Evolutionary conservation across 2,888 invertebrate genomes (phyloP), one percentile per base, ranked within the genome.

Genomic region (Ecliptopera silaceata): DNA sequence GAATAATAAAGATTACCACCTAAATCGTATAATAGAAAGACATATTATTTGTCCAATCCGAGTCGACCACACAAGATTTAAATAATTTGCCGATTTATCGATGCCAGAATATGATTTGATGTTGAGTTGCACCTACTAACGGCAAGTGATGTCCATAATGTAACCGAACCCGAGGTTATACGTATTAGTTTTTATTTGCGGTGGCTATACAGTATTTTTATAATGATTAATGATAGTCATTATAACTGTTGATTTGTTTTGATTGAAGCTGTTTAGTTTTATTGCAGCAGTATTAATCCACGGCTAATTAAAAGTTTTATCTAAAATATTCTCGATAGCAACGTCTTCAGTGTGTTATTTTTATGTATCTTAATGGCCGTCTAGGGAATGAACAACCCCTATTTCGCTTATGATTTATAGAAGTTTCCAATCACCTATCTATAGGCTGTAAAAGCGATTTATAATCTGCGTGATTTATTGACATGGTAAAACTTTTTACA

Each of bases 401-500:
- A 79, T 80, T 84, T 75, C 74, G 68, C 62, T 73, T 78, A 79
- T 86, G 87, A 88, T 87, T 89, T 88, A 88, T 76, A 71, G 73
- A 69, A 66, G 63, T 77, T 79, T 72, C 77, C 74, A 74, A 86
- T 85, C 79, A 82, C 77, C 79, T 84, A 82, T 77, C 79, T 84
- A 80, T 75, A 76, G 75, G 80, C 74, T 82, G 79, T 83, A 81
- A 84, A 88, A 80, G 71, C 83, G 82, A 88, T 87, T 86, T 88
- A 85, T 82, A 85, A 85, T 84, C 79, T 80, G 68, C 55, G 66
- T 85, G 87, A 89, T 88, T 87, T 89, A 88, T 87, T 69, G 82
- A 67, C 68, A 77, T 66, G 71, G 79, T 81, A 81, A 82, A 84
- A 85, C 73, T 83, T 86, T 82, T 82, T 76, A 80, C 75, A 75